Conservation (phyloP, 2,113 vertebrate genomes). For the Halcyon malimbica region DNA sequence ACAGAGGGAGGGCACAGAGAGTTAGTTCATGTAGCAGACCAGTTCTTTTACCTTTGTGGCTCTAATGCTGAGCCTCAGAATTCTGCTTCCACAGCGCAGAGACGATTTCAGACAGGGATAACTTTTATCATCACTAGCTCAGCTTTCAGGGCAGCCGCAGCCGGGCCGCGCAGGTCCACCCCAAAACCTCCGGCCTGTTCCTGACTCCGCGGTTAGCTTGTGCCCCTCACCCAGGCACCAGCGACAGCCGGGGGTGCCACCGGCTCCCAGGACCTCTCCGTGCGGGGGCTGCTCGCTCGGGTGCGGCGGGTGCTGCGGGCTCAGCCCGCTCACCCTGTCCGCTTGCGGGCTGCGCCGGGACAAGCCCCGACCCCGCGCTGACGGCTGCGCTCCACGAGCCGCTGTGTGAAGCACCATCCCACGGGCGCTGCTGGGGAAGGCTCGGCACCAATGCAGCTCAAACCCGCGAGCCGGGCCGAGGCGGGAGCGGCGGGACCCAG, state of each 20-base stretch:
- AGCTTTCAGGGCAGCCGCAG: background rate
- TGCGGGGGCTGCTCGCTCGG: fast-evolving
- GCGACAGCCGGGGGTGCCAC: background rate
- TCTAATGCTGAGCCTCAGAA: conserved; percentile 63
- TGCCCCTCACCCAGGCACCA: background rate
- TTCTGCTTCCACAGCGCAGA: conserved; percentile 49
- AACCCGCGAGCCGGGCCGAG: background rate
- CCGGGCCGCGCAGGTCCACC: fast-evolving
- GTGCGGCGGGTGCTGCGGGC: fast-evolving
- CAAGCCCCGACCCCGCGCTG: too few species aligned
- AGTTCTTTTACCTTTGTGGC: fast-evolving
- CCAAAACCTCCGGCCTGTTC: fast-evolving
- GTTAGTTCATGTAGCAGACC: background rate
- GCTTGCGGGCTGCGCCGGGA: background rate
- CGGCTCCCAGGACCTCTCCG: background rate
- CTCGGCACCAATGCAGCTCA: fast-evolving
- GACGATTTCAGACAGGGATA: conserved; percentile 72
- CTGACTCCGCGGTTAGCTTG: fast-evolving
- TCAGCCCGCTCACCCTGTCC: background rate
- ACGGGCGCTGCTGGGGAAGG: too few species aligned
- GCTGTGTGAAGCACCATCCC: fast-evolving
- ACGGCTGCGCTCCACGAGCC: fast-evolving
- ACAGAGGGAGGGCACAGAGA: background rate
- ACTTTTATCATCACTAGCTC: conserved; percentile 72
- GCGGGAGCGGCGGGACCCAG: background rate